Evolutionary conservation across 2,113 vertebrate genomes (phyloP).

Genomic region (Orientallactaga bullata): DNA sequence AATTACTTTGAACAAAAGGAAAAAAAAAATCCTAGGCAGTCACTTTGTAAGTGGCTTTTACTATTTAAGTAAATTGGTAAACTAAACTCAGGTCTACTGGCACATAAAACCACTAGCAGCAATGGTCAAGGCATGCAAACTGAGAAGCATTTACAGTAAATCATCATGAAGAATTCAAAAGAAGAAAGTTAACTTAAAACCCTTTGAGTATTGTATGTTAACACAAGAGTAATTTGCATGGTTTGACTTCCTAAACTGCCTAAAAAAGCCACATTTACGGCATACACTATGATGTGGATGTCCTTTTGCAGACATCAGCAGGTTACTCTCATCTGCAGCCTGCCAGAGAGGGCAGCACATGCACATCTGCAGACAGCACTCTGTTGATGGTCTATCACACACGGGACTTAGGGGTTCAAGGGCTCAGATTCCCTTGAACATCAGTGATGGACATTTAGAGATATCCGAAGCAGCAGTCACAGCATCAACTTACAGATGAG

Average conservation of each 20-base stretch:
- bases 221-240: conserved; percentile 86
- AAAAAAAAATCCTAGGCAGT: conserved; percentile 85
- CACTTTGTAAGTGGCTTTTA: conserved; percentile 93
- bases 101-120: conserved; percentile 93
- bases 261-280: conserved; percentile 83
- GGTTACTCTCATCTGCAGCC: conserved; percentile 62
- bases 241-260: conserved; percentile 83
- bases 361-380: conserved; percentile 74
- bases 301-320: conserved; percentile 81
- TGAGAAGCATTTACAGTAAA: conserved; percentile 93
- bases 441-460: conserved; percentile 74
- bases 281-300: conserved; percentile 82
- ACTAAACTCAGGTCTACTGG: conserved; percentile 92
- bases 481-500: conserved; percentile 73
- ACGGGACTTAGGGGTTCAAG: conserved; percentile 79
- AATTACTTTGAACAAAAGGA: conserved; percentile 85
- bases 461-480: conserved; percentile 72
- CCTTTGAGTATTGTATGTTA: conserved; percentile 92
- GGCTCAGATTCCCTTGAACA: conserved; percentile 56
- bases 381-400: conserved; percentile 67
- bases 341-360: conserved; percentile 72
- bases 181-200: conserved; percentile 90
- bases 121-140: conserved; percentile 94
- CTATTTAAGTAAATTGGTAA: conserved; percentile 90
- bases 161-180: conserved; percentile 87